phyloP scores from a whole-genome alignment of 2,797 vertebrate genomes.

The Peromyscus aztecus region DNA sequence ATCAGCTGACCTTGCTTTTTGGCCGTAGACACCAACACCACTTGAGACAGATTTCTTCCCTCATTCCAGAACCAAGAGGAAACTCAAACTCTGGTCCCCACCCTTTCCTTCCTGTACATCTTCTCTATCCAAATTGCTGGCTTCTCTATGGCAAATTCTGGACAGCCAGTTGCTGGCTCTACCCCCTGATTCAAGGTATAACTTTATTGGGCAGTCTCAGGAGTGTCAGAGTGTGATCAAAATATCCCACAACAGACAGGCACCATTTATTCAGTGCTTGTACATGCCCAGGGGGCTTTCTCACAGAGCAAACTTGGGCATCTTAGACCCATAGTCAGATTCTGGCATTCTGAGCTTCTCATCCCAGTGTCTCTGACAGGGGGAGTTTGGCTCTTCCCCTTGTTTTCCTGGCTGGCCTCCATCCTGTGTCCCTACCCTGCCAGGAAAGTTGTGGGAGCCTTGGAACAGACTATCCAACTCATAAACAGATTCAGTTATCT shows the following conservation, averaged over 20 bases:
- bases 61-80: background rate
- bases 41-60: background rate
- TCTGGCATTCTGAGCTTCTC: background rate
- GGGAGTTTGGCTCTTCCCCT: background rate
- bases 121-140: background rate
- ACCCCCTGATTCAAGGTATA: background rate
- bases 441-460: constrained; percentile 34
- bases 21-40: background rate
- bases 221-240: background rate
- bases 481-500: background rate
- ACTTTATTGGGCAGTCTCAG: background rate
- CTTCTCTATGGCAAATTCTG: background rate
- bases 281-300: background rate
- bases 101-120: background rate
- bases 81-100: background rate
- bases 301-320: background rate
- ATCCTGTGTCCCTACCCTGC: background rate
- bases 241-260: background rate
- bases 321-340: background rate
- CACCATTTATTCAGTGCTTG: background rate
- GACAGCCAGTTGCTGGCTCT: background rate
- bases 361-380: background rate
- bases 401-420: background rate
- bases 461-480: background rate
- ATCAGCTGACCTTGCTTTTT: background rate